A percentile compares a stretch with the other conserved stretches of the same genome.
Conservation (phyloP, 2,113 vertebrate species). For the Nothocercus nigrocapillus region DNA sequence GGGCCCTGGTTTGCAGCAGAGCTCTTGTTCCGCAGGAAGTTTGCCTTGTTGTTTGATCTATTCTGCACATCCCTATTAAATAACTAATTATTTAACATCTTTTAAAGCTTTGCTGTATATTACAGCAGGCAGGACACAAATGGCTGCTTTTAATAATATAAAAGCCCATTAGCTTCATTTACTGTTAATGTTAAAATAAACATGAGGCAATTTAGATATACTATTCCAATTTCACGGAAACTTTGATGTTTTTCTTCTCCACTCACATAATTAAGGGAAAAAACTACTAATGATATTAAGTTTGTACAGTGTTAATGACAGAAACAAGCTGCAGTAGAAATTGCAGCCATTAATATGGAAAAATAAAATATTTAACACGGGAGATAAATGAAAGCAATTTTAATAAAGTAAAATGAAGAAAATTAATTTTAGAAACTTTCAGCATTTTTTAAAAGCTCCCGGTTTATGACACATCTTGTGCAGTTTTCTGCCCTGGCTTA, state of each 20-base stretch:
- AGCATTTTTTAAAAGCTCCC: constrained; percentile 56
- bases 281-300: constrained; percentile 90
- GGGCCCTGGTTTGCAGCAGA: not conserved
- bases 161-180: constrained; percentile 89
- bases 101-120: constrained; percentile 82
- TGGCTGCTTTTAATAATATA: constrained; percentile 88
- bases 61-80: constrained; percentile 81
- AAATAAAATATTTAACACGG: constrained; percentile 87
- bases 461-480: constrained; percentile 44
- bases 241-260: constrained; percentile 88
- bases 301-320: constrained; percentile 90
- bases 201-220: constrained; percentile 89
- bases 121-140: constrained; percentile 85
- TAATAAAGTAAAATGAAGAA: constrained; percentile 86
- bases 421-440: constrained; percentile 83
- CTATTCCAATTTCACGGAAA: constrained; percentile 89
- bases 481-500: constrained; percentile 60
- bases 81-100: constrained; percentile 89
- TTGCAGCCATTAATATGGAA: constrained; percentile 87
- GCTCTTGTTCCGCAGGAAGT: constrained; percentile 35
- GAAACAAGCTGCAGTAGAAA: constrained; percentile 82
- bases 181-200: constrained; percentile 92
- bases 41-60: constrained; percentile 76
- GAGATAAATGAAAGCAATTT: constrained; percentile 87
- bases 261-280: constrained; percentile 90